Base-by-base conservation (phyloP, 2,113 vertebrate species). In the Aythya baeri region DNA sequence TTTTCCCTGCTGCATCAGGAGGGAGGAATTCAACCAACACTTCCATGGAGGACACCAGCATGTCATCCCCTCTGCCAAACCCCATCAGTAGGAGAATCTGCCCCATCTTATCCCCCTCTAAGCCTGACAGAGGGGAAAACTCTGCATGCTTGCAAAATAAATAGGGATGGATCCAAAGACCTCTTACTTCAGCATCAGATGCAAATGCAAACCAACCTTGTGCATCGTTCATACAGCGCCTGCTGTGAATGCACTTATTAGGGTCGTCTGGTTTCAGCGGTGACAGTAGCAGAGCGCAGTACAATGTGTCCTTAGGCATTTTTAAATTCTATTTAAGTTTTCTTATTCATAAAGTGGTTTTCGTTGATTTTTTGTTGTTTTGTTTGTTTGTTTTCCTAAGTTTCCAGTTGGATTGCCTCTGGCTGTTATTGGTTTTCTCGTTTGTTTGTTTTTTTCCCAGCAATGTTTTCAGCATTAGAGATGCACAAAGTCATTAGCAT, bases 191-290 rank as follows among this genome's bases (percentile, higher is more conserved):
- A 73, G n/a, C 58, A 62, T 13, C 4, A 2, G 23, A n/a, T 38
- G 21, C 57, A 63, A 83, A 71, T 38, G 38, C 38, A 66, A 78
- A 18, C 21, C n/a, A 81, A 43, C 41, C 29, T 44, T 41, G 2
- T 31, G 16, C 5, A 1, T 32, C 21, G 2, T 29, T 84, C 62
- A 43, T 11, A 10, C 22, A 29, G 20, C 2, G 3, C 34, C 2
- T 17, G 55, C n/a, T 72, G n/a, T 34, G 89, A 36, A 81, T 16
- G 10, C 31, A 13, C 4, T 31, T 32, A 18, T 49, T 23, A 54
- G 79, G 15, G 32, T 84, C 29, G 13, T 36, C 25, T 52, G 57
- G 36, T 26, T 62, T 75, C 2, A 0, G 41, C 31, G 12, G 46
- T 62, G 73, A 63, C 41, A 54, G 41, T 16, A n/a, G 46, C 36